Percentiles rank a stretch among this genome's conserved stretches.
phyloP scores from a whole-genome alignment of 2,888 invertebrate species.

The Acleris emargana region DNA sequence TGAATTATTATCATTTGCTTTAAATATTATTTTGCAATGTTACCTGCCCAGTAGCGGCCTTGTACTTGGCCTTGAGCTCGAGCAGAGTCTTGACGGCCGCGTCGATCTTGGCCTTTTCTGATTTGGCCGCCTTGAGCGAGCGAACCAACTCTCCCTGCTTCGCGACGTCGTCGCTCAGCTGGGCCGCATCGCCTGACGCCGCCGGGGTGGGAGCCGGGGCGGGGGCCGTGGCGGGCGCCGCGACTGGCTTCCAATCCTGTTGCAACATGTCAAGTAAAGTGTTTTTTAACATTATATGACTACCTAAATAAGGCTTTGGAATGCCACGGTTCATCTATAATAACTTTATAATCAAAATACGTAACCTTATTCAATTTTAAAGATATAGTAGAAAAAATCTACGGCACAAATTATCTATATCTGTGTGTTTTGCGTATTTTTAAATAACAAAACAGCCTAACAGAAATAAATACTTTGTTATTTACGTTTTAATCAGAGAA shows the following conservation, averaged over 20 bases:
- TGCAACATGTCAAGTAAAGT: slow-evolving; percentile 1
- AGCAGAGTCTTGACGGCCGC: slow-evolving; percentile 83
- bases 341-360: no score
- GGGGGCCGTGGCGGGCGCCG: slow-evolving; percentile 37
- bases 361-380: no score
- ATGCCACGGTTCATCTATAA: no score
- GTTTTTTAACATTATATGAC: no score
- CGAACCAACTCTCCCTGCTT: slow-evolving; percentile 87
- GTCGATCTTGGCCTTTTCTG: slow-evolving; percentile 80
- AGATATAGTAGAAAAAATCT: no score
- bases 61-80: slow-evolving; percentile 89
- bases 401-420: no score
- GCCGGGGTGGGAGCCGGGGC: slow-evolving; percentile 37
- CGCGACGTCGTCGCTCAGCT: slow-evolving; percentile 67
- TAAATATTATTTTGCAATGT: not conserved
- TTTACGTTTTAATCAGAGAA: no score
- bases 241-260: slow-evolving; percentile 42
- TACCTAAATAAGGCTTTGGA: no score
- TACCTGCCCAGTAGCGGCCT: slow-evolving; percentile 75
- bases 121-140: slow-evolving; percentile 86
- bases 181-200: slow-evolving; percentile 38
- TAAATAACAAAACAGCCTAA: no score
- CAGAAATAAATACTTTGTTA: no score
- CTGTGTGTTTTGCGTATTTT: no score
- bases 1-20: not conserved